These are phyloP conservation scores for Muscicapa striata DNA, from an alignment of 2,797 vertebrate species.

Conservation along the genomic window DNA sequence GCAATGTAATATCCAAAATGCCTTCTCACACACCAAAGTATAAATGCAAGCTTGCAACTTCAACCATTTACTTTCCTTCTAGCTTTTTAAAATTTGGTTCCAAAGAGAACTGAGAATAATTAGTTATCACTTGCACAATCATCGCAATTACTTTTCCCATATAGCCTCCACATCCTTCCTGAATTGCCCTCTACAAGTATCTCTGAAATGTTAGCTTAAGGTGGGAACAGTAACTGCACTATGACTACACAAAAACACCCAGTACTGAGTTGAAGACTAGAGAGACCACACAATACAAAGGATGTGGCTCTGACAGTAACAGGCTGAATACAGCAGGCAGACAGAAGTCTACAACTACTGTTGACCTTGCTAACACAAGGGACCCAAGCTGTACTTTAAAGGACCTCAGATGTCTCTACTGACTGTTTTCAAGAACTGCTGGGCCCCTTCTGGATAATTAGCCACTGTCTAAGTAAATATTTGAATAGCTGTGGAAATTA, in stretches of 20 bases:
- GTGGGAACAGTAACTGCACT: background rate
- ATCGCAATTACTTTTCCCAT: background rate
- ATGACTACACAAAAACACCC: background rate
- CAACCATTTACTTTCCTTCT: background rate
- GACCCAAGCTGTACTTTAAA: conserved; percentile 12
- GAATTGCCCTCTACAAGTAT: background rate
- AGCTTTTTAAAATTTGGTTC: background rate
- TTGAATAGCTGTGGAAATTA: conserved; percentile 37
- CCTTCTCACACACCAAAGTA: background rate
- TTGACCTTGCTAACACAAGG: conserved; percentile 35
- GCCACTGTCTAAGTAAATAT: conserved; percentile 41
- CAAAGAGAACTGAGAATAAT: background rate
- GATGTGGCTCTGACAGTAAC: background rate
- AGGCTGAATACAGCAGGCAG: background rate
- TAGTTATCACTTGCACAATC: background rate
- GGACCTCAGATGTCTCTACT: conserved; percentile 11
- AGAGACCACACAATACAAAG: background rate
- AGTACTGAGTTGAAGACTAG: background rate
- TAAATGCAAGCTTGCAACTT: background rate
- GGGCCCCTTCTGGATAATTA: conserved; percentile 19
- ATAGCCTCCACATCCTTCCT: background rate
- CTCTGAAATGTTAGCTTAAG: background rate
- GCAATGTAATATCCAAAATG: background rate
- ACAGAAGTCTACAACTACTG: conserved; percentile 12
- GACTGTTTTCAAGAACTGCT: background rate